Evolutionary conservation across 2,113 vertebrate species (phyloP), one percentile per base, ranked within the genome.

Genomic region (Noturus placidus): DNA sequence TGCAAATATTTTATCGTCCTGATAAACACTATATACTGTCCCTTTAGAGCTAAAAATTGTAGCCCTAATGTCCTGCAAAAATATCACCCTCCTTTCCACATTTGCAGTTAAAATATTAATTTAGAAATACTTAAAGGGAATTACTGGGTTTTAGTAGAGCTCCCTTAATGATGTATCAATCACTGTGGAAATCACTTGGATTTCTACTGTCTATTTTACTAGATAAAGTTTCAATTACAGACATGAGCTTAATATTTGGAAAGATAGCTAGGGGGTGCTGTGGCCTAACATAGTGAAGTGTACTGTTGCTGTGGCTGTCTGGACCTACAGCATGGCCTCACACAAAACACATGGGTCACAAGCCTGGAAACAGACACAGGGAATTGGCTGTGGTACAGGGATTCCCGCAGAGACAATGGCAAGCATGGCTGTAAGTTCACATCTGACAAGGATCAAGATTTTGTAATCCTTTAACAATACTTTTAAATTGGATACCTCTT

Each of bases 201-300:
- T 78, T 78, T 25, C 42, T 42, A 25, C 50, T 50, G 11, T 77
- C 42, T 74, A 65, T 74, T 88, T 78, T 72, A 33, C 20, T 59
- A 5, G 25, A 61, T 63, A 86, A 56, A 65, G 20, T 38, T 59
- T 57, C n/a, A 38, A 74, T 10, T 46, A 7, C 69, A 67, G 46
- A 33, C 30, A 56, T 19, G 33, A 72, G 38, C 35, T 76, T 81
- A 56, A 61, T 88, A 80, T 77, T 84, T 50, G 4, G 4, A 77
- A 54, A 67, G 52, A 57, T 85, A 87, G 82, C 87, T 89, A 89
- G 89, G 87, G 85, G 89, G 89, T 85, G 89, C 83, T 90, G 89
- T 86, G 74, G 78, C 22, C 82, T 82, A 85, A 70, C 86, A 78
- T 85, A 87, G 81, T 77, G 82, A 84, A 33, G 35, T 33, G 15